Percentiles rank a stretch among this genome's conserved stretches.
phyloP scores from a whole-genome alignment of 2,888 invertebrate species.

The Eupsilia transversa region DNA sequence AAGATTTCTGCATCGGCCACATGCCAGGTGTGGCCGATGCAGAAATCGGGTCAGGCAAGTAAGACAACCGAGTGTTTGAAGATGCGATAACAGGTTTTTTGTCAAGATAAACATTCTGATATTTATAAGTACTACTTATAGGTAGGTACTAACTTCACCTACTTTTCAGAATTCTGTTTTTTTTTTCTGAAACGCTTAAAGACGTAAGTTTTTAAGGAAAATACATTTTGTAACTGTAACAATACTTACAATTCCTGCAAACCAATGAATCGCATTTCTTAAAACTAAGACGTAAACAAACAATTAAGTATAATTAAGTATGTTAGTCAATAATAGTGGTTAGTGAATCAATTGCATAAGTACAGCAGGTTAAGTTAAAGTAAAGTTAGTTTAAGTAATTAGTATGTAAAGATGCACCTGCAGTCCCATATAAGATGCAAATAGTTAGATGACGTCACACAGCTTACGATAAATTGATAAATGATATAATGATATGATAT shows the following conservation, averaged over 20 bases:
- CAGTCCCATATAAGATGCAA: background rate
- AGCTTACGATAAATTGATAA: no score
- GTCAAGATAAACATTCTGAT: constrained; percentile 17
- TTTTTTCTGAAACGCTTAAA: background rate
- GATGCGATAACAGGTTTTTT: constrained; percentile 6
- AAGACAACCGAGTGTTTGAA: constrained; percentile 21
- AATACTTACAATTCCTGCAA: constrained; percentile 5
- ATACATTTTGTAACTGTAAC: background rate
- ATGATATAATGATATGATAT: no score
- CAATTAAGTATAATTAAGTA: background rate
- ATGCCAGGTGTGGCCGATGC: no score
- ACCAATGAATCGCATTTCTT: constrained; percentile 37
- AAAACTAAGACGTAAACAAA: constrained; percentile 42
- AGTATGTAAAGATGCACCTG: constrained; percentile 35
- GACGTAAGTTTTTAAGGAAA: constrained; percentile 5
- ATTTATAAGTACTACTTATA: no score
- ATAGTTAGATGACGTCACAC: constrained; percentile 39
- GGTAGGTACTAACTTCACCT: background rate
- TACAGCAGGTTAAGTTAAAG: constrained; percentile 18
- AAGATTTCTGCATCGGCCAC: background rate
- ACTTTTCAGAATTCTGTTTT: background rate
- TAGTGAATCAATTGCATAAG: constrained; percentile 33
- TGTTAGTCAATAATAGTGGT: constrained; percentile 23
- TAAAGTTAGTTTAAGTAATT: constrained; percentile 16
- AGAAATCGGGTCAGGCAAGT: background rate